phyloP scores from a whole-genome alignment of 2,888 invertebrate species.

The Lepas anatifera region DNA sequence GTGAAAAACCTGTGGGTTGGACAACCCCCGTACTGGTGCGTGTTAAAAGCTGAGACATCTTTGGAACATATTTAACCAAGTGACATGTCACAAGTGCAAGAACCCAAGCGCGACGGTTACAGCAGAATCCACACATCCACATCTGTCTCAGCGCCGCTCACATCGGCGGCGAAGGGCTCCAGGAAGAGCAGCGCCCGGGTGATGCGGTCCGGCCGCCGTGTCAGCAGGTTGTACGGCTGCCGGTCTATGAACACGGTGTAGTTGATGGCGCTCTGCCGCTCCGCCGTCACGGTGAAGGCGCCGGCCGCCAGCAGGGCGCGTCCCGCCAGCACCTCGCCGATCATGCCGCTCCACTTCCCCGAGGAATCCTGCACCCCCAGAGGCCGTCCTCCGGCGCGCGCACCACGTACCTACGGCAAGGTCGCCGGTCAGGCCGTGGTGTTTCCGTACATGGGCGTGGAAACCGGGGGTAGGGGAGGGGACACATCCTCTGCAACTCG shows the following conservation, averaged over 20 bases:
- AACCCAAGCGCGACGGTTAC: too few relatives aligned
- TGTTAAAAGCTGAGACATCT: too few relatives aligned
- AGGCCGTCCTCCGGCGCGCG: slow-evolving; percentile 28
- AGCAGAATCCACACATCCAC: too few relatives aligned
- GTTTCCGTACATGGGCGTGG: too few relatives aligned
- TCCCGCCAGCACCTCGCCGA: slow-evolving; percentile 38
- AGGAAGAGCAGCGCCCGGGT: slow-evolving; percentile 71
- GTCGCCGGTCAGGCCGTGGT: too few relatives aligned
- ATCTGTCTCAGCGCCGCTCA: too few relatives aligned
- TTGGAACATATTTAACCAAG: too few relatives aligned
- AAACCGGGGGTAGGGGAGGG: too few relatives aligned
- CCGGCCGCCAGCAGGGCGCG: slow-evolving; percentile 46
- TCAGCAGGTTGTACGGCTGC: slow-evolving; percentile 65
- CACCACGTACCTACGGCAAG: slow-evolving; percentile 27
- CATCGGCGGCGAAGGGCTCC: slow-evolving; percentile 54
- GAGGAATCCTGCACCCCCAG: slow-evolving; percentile 28
- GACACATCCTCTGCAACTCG: too few relatives aligned
- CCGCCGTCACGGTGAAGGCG: slow-evolving; percentile 45
- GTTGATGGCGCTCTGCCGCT: slow-evolving; percentile 45
- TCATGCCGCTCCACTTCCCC: slow-evolving; percentile 35
- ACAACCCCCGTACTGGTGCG: too few relatives aligned
- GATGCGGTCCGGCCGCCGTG: slow-evolving; percentile 62
- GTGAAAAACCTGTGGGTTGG: too few relatives aligned
- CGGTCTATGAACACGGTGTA: slow-evolving; percentile 65
- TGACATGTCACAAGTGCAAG: too few relatives aligned